These are phyloP conservation scores for Gopherus evgoodei DNA, from an alignment of 2,113 vertebrate species.

Conservation along the genomic window DNA sequence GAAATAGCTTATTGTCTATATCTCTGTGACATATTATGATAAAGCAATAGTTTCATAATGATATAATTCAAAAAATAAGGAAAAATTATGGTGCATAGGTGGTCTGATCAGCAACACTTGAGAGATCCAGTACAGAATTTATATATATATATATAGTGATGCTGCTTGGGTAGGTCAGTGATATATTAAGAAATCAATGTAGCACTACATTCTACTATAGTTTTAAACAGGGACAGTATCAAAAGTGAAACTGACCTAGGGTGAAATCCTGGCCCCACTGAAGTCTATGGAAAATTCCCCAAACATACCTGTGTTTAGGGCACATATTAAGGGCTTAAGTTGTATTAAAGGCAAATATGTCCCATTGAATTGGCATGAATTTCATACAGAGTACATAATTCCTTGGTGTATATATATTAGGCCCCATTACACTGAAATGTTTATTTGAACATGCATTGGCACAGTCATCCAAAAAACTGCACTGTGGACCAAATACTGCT, in stretches of 20 bases:
- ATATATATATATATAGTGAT: background rate
- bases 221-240: background rate
- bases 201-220: background rate
- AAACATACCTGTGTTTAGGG: background rate
- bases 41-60: background rate
- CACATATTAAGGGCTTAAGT: background rate
- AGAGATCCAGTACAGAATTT: background rate
- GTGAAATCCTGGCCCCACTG: rapidly evolving
- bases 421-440: background rate
- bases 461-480: background rate
- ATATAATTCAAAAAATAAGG: background rate
- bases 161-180: background rate
- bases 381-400: background rate
- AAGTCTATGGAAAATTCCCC: background rate
- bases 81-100: background rate
- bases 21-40: background rate
- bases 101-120: background rate
- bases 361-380: background rate
- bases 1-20: background rate
- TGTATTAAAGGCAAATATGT: rapidly evolving
- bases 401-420: background rate
- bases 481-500: background rate
- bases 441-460: background rate
- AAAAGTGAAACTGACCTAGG: background rate
- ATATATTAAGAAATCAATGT: background rate